Percentiles rank a stretch among this genome's conserved stretches.
Conservation (phyloP, 2,113 vertebrate species). For the Leptodactylus fuscus region DNA sequence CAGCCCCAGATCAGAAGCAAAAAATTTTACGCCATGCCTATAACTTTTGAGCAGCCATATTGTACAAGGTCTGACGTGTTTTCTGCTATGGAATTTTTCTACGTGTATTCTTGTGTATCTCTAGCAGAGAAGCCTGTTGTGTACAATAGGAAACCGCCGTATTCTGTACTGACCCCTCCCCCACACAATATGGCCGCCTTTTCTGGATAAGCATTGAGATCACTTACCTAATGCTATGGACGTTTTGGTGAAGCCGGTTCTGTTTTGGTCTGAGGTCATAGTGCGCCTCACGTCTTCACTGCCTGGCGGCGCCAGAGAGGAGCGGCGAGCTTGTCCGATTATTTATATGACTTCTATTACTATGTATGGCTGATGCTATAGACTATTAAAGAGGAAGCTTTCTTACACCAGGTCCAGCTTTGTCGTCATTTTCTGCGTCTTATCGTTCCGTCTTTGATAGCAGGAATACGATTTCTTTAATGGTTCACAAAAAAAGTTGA, state of each 20-base stretch:
- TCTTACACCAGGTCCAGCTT: neutral
- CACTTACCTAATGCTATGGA: no score
- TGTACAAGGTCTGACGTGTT: neutral
- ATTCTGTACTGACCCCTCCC: no score
- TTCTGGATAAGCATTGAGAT: no score
- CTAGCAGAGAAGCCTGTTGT: neutral
- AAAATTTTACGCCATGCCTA: no score
- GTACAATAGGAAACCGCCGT: neutral
- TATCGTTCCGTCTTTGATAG: no score
- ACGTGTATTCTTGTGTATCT: neutral
- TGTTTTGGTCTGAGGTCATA: no score
- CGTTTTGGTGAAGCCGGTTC: no score
- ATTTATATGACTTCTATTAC: slow-evolving; percentile 22
- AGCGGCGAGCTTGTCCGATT: neutral
- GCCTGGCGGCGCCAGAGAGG: neutral
- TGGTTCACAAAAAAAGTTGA: no score
- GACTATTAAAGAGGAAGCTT: slow-evolving; percentile 11
- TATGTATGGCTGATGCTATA: neutral
- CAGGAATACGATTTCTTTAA: no score
- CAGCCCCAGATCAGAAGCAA: no score
- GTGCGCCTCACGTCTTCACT: no score
- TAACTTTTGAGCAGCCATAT: neutral
- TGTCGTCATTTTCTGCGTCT: neutral
- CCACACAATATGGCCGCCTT: no score
- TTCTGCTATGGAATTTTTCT: neutral